Evolutionary conservation across 2,113 vertebrate species (phyloP).

Genomic region (Ptychochromis oligacanthus): DNA sequence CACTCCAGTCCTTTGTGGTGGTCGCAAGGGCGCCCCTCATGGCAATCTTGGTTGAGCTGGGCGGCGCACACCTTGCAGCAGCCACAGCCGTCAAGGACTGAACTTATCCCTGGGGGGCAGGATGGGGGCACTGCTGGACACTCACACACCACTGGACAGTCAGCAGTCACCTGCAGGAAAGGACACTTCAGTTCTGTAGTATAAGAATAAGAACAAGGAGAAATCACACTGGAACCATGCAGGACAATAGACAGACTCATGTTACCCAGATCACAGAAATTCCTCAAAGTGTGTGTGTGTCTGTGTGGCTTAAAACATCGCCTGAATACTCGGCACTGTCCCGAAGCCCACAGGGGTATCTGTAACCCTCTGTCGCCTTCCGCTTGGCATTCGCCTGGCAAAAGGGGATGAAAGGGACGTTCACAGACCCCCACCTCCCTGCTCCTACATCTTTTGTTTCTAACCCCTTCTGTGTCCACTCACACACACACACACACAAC

Average conservation of each 20-base stretch:
- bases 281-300: slow-evolving; percentile 48
- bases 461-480: neutral
- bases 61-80: slow-evolving; percentile 86
- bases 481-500: slow-evolving; percentile 33
- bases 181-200: neutral
- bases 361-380: slow-evolving; percentile 70
- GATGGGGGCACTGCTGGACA: slow-evolving; percentile 68
- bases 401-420: slow-evolving; percentile 63
- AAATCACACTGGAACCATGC: slow-evolving; percentile 17
- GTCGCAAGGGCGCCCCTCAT: slow-evolving; percentile 80
- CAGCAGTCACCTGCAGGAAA: slow-evolving; percentile 64
- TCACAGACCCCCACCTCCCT: slow-evolving; percentile 27
- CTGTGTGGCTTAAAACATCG: slow-evolving; percentile 52
- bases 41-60: slow-evolving; percentile 86
- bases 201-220: neutral
- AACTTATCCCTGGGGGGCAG: slow-evolving; percentile 78
- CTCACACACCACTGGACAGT: slow-evolving; percentile 66
- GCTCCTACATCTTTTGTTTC: slow-evolving; percentile 52
- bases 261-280: slow-evolving; percentile 71
- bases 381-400: slow-evolving; percentile 61
- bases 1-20: slow-evolving; percentile 85
- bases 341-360: slow-evolving; percentile 64
- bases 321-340: slow-evolving; percentile 67
- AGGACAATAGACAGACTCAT: slow-evolving; percentile 62
- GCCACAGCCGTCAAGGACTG: slow-evolving; percentile 79